Evolutionary conservation across 1,140 invertebrate genomes (phyloP), one percentile per base, ranked within the genome.

Genomic region (Leguminivora glycinivorella): DNA sequence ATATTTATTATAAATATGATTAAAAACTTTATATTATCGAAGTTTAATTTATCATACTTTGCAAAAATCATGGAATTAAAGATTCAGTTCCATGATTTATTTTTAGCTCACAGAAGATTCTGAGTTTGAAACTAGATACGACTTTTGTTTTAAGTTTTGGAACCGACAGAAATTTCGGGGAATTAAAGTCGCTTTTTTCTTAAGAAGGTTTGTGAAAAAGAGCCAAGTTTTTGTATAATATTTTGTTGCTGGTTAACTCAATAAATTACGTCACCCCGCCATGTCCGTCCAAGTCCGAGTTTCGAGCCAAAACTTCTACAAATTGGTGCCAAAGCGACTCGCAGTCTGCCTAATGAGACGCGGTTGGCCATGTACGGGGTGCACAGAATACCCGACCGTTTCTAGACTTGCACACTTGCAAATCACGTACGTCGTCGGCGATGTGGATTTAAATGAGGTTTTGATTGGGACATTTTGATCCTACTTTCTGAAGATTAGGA

Each of bases 341-440:
- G 58, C 58, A 63, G 58, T 63, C 58, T 63, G 58, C 14, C 17
- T 63, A 63, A 63, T 63, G 58, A 63, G 58, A 17, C n/a, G 25
- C n/a, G 19, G 25, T 12, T 31, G 17, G 58, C 25, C 58, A 17
- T 63, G 6, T 63, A 31, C 1, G 58, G 26, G 7, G 19, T 22
- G 14, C 19, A 63, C 19, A 63, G 58, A 63, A 63, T 63, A 31
- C 29, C n/a, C 58, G 25, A 4, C 14, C 26, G 56, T 29, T 17
- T 31, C 26, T 63, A 63, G 58, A 29, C 26, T 63, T 63, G 58
- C 58, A 63, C 26, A 29, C 26, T 63, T 63, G 58, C 58, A 63
- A 29, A 63, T 63, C 58, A 63, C 58, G 58, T 29, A 29, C 58
- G 25, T n/a, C 56, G 24, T 4, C 24, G 56, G 14, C 56, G 47